Base-by-base conservation (phyloP, 1,140 invertebrate species). In the Drosophila bocqueti region DNA sequence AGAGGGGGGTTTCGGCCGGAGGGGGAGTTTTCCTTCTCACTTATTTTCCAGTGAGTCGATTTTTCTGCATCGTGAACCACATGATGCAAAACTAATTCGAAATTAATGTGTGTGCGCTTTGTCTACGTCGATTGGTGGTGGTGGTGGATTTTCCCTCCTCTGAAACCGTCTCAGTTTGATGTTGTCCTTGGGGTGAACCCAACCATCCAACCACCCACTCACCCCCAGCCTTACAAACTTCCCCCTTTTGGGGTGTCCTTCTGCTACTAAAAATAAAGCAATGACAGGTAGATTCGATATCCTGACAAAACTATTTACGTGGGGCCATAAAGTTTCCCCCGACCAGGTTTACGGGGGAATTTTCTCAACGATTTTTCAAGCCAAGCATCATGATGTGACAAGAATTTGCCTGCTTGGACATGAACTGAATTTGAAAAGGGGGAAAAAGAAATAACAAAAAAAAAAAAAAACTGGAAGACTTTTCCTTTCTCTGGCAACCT, bases 41-140 rank as follows among this genome's bases (percentile, higher is more conserved):
- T 57, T 57, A 40, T 26, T 57, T 57, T 66, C 40, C 79, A 65
- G 67, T 63, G 81, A 84, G 77, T 84, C 79, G 86, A 90, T 90
- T 90, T 90, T 90, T 90, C 86, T 90, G 86, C 86, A 91, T 90
- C 86, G 86, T 91, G 86, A 90, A 91, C 79, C 86, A 91, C 82
- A 91, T 91, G 86, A 91, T 91, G 86, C 86, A 91, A 91, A 91
- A 91, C 86, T 91, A 91, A 91, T 91, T 91, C 80, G 86, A 91
- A 91, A 91, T 91, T 91, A 91, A 91, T 91, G 86, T 86, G 86
- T 91, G 86, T 91, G 81, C 79, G 85, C 84, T 90, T 84, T 90
- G 85, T 87, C 84, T 87, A 71, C 79, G 79, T 68, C 83, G 83
- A 71, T 68, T 74, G 63, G 64, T 76, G 73, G 61, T 76, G 73